Evolutionary conservation across 2,113 vertebrate genomes (phyloP).

Genomic region (Coptodon rendalli): DNA sequence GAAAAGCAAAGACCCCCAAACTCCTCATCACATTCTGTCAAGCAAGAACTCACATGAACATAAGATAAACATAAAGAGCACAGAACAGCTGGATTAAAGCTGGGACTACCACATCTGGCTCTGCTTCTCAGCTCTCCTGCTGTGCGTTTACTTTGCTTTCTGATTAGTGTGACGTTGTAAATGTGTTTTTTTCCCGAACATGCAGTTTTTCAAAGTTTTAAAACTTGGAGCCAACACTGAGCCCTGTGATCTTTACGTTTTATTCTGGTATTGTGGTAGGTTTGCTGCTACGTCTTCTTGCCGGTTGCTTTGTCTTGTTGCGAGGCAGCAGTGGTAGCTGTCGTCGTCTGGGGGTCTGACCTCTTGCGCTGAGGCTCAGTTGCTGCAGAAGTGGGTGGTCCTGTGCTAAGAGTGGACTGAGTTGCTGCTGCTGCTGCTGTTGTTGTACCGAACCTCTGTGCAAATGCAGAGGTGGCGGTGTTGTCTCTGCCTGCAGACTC

Average conservation of each 20-base stretch:
- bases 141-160: background rate
- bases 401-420: background rate
- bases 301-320: slow-evolving; percentile 67
- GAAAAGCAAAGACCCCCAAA: background rate
- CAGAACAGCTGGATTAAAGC: slow-evolving; percentile 34
- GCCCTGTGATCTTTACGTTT: background rate
- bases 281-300: slow-evolving; percentile 80
- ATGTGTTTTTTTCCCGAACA: slow-evolving; percentile 8
- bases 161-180: background rate
- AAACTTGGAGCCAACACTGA: background rate
- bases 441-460: background rate
- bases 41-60: background rate
- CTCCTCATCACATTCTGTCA: background rate
- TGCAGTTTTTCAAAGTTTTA: slow-evolving; percentile 11
- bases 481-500: slow-evolving; percentile 1
- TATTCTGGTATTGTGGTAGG: background rate
- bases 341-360: slow-evolving; percentile 50
- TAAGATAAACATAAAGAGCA: background rate
- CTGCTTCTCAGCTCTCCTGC: background rate
- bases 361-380: slow-evolving; percentile 52
- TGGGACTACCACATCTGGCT: background rate
- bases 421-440: background rate
- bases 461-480: background rate
- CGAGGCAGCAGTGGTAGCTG: background rate
- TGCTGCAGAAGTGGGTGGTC: background rate